phyloP scores from a whole-genome alignment of 2,888 invertebrate genomes.

The Bhutanitis thaidina region DNA sequence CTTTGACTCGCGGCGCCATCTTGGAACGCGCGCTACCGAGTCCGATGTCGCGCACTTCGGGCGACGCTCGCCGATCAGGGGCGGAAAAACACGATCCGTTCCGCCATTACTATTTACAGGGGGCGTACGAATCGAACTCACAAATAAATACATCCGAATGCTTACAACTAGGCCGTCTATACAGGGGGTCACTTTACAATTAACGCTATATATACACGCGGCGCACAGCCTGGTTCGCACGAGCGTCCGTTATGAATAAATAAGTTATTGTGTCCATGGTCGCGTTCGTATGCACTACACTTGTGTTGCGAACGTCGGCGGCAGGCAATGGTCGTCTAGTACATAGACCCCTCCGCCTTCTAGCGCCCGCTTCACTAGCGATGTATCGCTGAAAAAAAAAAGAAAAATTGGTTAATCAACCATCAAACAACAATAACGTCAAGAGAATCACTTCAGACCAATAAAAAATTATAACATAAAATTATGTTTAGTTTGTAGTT shows the following conservation, averaged over 20 bases:
- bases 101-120: slow-evolving; percentile 69
- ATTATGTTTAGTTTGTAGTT: too few relatives aligned
- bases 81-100: slow-evolving; percentile 55
- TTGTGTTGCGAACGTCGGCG: slow-evolving; percentile 88
- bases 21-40: not conserved
- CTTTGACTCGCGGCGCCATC: not conserved
- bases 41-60: slow-evolving; percentile 22
- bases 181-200: slow-evolving; percentile 76
- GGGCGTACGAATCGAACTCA: slow-evolving; percentile 62
- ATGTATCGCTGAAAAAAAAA: slow-evolving; percentile 83
- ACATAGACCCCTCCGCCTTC: slow-evolving; percentile 85
- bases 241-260: slow-evolving; percentile 73
- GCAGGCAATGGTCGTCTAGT: slow-evolving; percentile 87
- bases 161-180: slow-evolving; percentile 75
- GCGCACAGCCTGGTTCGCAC: slow-evolving; percentile 76
- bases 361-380: slow-evolving; percentile 84
- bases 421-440: too few relatives aligned
- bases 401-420: slow-evolving; percentile 23
- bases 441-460: too few relatives aligned
- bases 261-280: slow-evolving; percentile 57
- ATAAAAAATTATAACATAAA: too few relatives aligned
- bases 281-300: slow-evolving; percentile 79
- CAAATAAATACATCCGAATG: slow-evolving; percentile 75
- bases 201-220: slow-evolving; percentile 76
- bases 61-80: slow-evolving; percentile 59